Evolutionary conservation across 2,888 invertebrate genomes (phyloP).

Genomic region (Sinelater perroti): DNA sequence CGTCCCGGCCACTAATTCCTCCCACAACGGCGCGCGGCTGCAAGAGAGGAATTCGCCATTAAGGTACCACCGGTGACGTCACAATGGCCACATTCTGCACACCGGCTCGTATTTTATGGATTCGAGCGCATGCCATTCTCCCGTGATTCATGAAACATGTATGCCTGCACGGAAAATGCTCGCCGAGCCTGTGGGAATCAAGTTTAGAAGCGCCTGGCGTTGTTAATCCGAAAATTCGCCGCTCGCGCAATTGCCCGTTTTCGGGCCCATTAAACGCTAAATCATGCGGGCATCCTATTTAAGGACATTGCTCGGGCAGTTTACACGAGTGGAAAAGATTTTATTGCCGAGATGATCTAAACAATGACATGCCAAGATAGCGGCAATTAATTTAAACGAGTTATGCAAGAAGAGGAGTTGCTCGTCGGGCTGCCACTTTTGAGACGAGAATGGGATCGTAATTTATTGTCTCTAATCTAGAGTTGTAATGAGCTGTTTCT

Average conservation of each 20-base stretch:
- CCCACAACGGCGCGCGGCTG: slow-evolving; percentile 21
- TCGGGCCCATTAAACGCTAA: background rate
- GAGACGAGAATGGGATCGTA: too few species aligned
- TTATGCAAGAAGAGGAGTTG: slow-evolving; percentile 1
- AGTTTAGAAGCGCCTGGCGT: too few species aligned
- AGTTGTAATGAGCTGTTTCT: too few species aligned
- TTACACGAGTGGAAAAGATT: background rate
- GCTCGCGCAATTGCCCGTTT: background rate
- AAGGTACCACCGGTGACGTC: slow-evolving; percentile 19
- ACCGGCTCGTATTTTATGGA: slow-evolving; percentile 11
- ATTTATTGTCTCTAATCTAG: too few species aligned
- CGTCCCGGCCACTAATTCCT: slow-evolving; percentile 18
- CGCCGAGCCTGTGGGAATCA: background rate
- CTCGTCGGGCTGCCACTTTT: too few species aligned
- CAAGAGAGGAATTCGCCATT: slow-evolving; percentile 18
- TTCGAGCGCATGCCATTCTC: slow-evolving; percentile 6
- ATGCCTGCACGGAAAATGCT: background rate
- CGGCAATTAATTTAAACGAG: slow-evolving; percentile 3
- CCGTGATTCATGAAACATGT: slow-evolving; percentile 2
- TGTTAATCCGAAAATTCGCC: too few species aligned
- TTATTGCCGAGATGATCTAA: background rate
- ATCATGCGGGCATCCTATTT: background rate
- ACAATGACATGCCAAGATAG: slow-evolving; percentile 1
- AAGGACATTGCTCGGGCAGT: background rate
- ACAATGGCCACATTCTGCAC: slow-evolving; percentile 5